Evolutionary conservation across 2,797 vertebrate species (phyloP).

Genomic region (Octomys mimax): DNA sequence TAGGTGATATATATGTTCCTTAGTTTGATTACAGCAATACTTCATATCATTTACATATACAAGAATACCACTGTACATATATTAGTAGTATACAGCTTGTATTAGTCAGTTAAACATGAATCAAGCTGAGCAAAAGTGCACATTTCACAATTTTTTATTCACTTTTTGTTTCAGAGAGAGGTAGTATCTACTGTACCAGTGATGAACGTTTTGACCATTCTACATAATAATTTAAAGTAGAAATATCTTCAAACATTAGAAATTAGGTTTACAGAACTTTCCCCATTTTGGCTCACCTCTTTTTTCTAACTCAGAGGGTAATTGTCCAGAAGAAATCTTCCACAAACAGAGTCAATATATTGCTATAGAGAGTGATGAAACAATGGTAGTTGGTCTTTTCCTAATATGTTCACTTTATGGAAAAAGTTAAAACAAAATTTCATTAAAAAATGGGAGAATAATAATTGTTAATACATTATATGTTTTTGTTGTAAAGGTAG

Average conservation of each 20-base stretch:
- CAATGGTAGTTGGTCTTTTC: no score
- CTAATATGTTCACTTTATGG: no score
- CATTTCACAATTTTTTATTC: neutral
- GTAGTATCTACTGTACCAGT: neutral
- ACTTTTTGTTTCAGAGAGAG: no score
- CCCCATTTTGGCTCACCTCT: neutral
- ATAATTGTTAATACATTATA: no score
- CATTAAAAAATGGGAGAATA: no score
- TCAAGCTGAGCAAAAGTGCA: neutral
- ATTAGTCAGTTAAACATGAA: neutral
- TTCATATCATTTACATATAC: neutral
- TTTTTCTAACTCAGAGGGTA: no score
- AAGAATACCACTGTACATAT: neutral
- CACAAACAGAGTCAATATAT: no score
- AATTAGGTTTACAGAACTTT: neutral
- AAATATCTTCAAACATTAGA: neutral
- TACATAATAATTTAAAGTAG: neutral
- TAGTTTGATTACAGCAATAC: neutral
- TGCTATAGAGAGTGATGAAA: neutral
- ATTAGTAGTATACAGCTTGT: neutral
- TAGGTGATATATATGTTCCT: neutral
- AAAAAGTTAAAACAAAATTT: no score
- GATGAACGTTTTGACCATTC: neutral
- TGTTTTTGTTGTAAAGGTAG: no score
- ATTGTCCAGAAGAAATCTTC: no score